Base-by-base conservation (phyloP, 2,797 vertebrate species). In the Onychomys torridus region DNA sequence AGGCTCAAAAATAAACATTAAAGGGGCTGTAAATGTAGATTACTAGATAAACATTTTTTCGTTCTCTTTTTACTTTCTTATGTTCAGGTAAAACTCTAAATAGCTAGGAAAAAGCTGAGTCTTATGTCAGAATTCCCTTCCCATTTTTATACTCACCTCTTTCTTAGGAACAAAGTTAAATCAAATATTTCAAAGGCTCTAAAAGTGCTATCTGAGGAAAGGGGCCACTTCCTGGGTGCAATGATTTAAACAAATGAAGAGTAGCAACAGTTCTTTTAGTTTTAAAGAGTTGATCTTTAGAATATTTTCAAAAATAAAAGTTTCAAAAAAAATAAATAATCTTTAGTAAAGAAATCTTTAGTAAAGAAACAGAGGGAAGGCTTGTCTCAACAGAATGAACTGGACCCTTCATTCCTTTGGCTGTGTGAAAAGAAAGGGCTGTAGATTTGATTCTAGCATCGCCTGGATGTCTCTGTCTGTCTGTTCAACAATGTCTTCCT, bases 261-360 rank as follows among this genome's bases (percentile, higher is more conserved):
- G 27, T 61, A 37, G 12, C 76, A 73, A 9, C 67, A n/a, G 82
- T 87, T 87, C 32, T 96, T 29, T 43, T 93, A 49, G 17, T 29
- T 83, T 93, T 55, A 78, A 92, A 40, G 29, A 89, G 6, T 14
- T 90, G 46, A 82, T 84, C 34, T 73, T 37, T 82, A 88, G 40
- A 90, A 73, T 57, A 7, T 0, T 89, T 96, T 93, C 46, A 94
- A 86, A 94, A 91, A 89, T 67, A 21, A 79, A 91, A 69, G 77
- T 73, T 89, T 69, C 65, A 69, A 7, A 67, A 67, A 69, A 37
- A 12, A 6, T 25, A 76, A 78, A 67, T n/a, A 63, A 89, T 61
- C n/a, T n/a, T n/a, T n/a, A n/a, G n/a, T n/a, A n/a, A n/a, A n/a
- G n/a, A n/a, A 23, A 79, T 78, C 63, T 67, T 73, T 86, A 76